Percentiles rank a stretch among this genome's conserved stretches.
phyloP scores from a whole-genome alignment of 2,113 vertebrate species.

The Podilymbus podiceps region DNA sequence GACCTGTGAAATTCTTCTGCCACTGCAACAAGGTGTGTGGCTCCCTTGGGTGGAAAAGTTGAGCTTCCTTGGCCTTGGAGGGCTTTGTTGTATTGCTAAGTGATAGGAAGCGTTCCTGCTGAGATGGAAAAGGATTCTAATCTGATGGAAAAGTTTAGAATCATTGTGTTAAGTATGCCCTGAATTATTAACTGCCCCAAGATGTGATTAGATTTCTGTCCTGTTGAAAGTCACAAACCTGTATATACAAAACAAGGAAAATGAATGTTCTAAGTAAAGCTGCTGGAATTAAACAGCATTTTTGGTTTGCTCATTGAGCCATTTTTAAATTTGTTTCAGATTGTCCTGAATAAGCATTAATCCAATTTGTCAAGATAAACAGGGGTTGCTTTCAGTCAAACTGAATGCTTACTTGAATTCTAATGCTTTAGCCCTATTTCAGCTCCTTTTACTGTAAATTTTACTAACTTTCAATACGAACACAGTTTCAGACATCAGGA shows the following conservation, averaged over 20 bases:
- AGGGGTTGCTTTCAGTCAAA: neutral
- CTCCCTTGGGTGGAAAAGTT: neutral
- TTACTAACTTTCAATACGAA: neutral
- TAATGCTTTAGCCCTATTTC: neutral
- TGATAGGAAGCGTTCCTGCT: neutral
- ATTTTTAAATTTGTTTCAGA: neutral
- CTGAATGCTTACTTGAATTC: neutral
- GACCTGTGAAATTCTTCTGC: neutral
- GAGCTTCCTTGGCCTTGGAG: neutral
- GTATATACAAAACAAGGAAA: neutral
- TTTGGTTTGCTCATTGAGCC: neutral
- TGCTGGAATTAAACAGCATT: neutral
- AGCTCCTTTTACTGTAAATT: neutral
- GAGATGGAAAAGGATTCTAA: slow-evolving; percentile 24
- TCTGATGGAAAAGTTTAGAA: slow-evolving; percentile 37
- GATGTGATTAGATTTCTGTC: slow-evolving; percentile 17
- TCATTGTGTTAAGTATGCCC: neutral
- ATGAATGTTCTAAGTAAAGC: neutral
- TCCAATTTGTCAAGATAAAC: neutral
- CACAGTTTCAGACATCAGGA: neutral
- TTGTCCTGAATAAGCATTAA: neutral
- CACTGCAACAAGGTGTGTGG: neutral
- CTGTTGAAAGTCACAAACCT: neutral
- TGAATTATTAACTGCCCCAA: slow-evolving; percentile 32
- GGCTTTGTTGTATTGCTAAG: neutral